These are phyloP conservation scores for Glyphotaelius pellucidus DNA, from an alignment of 2,888 invertebrate species.

Conservation along the genomic window DNA sequence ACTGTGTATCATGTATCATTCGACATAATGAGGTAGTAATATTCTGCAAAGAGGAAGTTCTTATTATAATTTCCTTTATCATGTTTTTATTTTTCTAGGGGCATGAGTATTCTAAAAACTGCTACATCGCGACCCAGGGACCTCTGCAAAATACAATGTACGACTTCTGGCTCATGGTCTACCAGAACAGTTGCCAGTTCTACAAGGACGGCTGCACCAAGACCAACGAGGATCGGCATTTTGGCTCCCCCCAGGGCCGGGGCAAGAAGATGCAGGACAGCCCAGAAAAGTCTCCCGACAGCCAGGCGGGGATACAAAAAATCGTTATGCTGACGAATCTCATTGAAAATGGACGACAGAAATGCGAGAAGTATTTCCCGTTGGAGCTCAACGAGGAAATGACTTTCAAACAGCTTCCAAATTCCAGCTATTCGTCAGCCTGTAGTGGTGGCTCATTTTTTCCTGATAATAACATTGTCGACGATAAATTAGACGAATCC, in stretches of 20 bases:
- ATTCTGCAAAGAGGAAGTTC: not conserved
- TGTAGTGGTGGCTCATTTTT: slow-evolving; percentile 60
- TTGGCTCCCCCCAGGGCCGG: slow-evolving; percentile 63
- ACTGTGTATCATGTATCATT: not conserved
- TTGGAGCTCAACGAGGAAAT: slow-evolving; percentile 75
- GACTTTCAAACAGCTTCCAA: slow-evolving; percentile 68
- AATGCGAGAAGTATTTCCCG: slow-evolving; percentile 95
- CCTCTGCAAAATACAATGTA: slow-evolving; percentile 92
- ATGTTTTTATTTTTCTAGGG: slow-evolving; percentile 78
- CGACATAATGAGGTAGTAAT: not conserved
- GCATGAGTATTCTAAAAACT: slow-evolving; percentile 90
- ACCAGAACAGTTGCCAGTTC: slow-evolving; percentile 75
- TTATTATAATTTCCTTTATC: not conserved
- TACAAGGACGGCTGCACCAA: slow-evolving; percentile 67
- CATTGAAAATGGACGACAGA: slow-evolving; percentile 88
- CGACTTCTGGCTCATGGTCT: slow-evolving; percentile 95
- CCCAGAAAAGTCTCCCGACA: slow-evolving; percentile 12
- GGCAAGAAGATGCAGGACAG: slow-evolving; percentile 57
- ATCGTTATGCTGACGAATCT: slow-evolving; percentile 96
- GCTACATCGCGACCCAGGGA: slow-evolving; percentile 95
- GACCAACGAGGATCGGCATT: slow-evolving; percentile 65
- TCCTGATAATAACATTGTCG: slow-evolving; percentile 62
- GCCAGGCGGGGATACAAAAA: slow-evolving; percentile 73
- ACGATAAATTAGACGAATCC: slow-evolving; percentile 65
- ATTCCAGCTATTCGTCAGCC: slow-evolving; percentile 62